Conservation (phyloP, 1,140 invertebrate genomes). For the Pogonognathellus flavescens region DNA sequence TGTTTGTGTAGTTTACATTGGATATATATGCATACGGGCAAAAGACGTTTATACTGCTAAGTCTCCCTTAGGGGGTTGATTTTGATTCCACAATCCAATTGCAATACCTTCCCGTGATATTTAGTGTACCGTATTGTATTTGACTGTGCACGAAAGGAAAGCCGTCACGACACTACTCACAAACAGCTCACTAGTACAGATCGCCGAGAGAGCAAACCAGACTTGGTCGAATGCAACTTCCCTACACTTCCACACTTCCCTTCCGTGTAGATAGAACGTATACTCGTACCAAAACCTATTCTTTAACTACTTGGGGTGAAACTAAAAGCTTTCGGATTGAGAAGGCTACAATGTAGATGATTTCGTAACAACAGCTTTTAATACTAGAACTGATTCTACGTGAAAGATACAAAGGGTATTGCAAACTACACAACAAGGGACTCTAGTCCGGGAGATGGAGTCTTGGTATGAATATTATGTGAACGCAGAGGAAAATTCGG, state of each 20-base stretch:
- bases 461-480: background rate
- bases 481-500: background rate
- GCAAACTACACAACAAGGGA: background rate
- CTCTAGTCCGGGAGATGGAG: slow-evolving; percentile 33
- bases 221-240: background rate
- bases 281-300: background rate
- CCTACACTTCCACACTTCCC: background rate
- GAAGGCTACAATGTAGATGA: slow-evolving; percentile 32
- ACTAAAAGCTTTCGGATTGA: slow-evolving; percentile 23
- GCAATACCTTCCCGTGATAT: slow-evolving; percentile 33
- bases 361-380: slow-evolving; percentile 32
- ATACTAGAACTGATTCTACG: background rate
- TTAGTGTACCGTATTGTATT: slow-evolving; percentile 10
- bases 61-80: slow-evolving; percentile 37
- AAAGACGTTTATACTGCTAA: background rate
- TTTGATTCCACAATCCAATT: slow-evolving; percentile 47
- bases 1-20: background rate
- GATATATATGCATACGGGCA: background rate
- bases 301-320: background rate
- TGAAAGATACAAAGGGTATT: background rate
- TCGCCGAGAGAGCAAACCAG: background rate
- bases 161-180: background rate
- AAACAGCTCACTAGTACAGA: background rate
- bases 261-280: background rate
- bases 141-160: background rate